A percentile compares a stretch with the other conserved stretches of the same genome.
Conservation (phyloP, 2,113 vertebrate species). For the Oncorhynchus nerka region DNA sequence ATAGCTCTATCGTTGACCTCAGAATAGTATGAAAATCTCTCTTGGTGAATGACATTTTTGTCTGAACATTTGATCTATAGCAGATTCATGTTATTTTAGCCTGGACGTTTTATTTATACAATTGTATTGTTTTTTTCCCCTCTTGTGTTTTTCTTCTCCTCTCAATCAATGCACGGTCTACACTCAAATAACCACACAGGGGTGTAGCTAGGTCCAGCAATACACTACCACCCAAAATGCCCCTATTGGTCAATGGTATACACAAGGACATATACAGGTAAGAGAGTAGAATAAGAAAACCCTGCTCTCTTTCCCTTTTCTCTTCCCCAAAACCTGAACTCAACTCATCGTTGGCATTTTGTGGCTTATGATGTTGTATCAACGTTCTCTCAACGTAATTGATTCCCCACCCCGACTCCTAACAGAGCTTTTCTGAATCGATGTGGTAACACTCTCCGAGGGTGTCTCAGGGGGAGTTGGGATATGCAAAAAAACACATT, state of each 20-base stretch:
- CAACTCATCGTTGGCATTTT: slow-evolving; percentile 35
- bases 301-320: neutral
- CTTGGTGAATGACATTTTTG: slow-evolving; percentile 35
- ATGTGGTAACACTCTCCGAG: neutral
- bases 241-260: slow-evolving; percentile 88
- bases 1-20: slow-evolving; percentile 25
- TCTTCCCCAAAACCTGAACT: neutral
- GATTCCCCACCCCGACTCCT: slow-evolving; percentile 2
- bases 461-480: too few relatives aligned
- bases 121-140: slow-evolving; percentile 23
- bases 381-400: slow-evolving; percentile 8
- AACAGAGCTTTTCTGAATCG: slow-evolving; percentile 12
- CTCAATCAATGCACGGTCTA: slow-evolving; percentile 51
- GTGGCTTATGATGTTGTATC: slow-evolving; percentile 27
- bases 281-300: slow-evolving; percentile 55
- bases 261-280: slow-evolving; percentile 92
- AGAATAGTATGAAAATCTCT: slow-evolving; percentile 34
- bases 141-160: slow-evolving; percentile 26
- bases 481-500: too few relatives aligned
- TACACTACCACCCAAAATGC: slow-evolving; percentile 91
- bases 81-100: slow-evolving; percentile 12
- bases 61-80: slow-evolving; percentile 40
- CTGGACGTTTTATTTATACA: too few relatives aligned
- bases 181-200: slow-evolving; percentile 67
- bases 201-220: slow-evolving; percentile 85